Conservation (phyloP, 2,113 vertebrate species). For the Phaetusa simplex region DNA sequence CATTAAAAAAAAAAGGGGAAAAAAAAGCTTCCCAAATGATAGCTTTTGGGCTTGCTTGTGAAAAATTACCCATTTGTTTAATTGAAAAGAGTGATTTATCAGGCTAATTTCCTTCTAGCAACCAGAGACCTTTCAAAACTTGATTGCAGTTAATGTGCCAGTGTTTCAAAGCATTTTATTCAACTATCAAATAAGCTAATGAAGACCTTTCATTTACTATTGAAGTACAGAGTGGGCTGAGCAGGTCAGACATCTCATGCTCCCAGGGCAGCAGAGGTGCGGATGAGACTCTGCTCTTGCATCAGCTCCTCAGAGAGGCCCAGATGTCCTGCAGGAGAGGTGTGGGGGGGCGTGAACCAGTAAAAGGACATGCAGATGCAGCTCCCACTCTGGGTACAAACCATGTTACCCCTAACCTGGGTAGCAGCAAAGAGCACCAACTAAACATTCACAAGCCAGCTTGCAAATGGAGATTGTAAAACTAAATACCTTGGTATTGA, state of each 20-base stretch:
- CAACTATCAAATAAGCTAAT: slow-evolving; percentile 34
- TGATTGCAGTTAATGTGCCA: slow-evolving; percentile 30
- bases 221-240: background rate
- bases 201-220: slow-evolving; percentile 59
- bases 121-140: slow-evolving; percentile 58
- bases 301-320: background rate
- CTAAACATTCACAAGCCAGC: background rate
- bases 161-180: slow-evolving; percentile 52
- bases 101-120: slow-evolving; percentile 53
- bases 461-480: background rate
- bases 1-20: background rate
- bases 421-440: background rate
- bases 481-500: background rate
- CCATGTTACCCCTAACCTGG: background rate
- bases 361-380: background rate
- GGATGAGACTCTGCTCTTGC: background rate
- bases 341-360: background rate
- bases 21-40: background rate
- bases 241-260: background rate
- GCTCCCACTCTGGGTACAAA: background rate
- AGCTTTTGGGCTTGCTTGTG: background rate
- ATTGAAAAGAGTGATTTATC: slow-evolving; percentile 38
- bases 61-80: slow-evolving; percentile 32
- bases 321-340: background rate
- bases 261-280: background rate